A percentile compares a stretch with the other conserved stretches of the same genome.
Conservation (phyloP, 2,113 vertebrate species). For the Barnardius zonarius region DNA sequence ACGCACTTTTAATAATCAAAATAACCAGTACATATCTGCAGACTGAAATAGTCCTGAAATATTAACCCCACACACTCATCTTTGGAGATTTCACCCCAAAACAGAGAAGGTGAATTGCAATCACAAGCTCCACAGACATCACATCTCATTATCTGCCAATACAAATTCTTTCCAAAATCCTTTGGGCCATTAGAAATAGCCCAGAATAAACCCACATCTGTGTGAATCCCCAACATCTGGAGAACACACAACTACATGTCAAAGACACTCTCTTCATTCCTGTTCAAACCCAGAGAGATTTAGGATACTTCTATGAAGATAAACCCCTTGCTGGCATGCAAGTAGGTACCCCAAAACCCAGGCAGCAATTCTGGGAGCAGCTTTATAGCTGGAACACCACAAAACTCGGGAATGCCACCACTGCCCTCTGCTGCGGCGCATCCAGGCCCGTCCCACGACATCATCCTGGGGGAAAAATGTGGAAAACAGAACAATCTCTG, state of each 20-base stretch:
- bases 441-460: fast-evolving
- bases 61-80: not conserved
- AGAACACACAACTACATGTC: fast-evolving
- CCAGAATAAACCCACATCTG: not conserved
- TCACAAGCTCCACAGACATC: not conserved
- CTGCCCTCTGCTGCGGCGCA: not conserved
- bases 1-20: not conserved
- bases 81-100: not conserved
- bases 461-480: fast-evolving
- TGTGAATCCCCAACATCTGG: fast-evolving
- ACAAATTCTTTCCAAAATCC: not conserved
- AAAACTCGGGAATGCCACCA: not conserved
- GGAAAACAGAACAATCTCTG: not conserved
- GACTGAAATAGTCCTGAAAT: not conserved
- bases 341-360: not conserved
- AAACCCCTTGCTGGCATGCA: not conserved
- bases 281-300: not conserved
- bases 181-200: not conserved
- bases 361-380: not conserved
- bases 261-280: fast-evolving
- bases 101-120: not conserved
- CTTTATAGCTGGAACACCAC: not conserved
- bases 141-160: not conserved
- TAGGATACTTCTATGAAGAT: fast-evolving
- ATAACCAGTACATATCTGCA: not conserved